A percentile compares a stretch with the other conserved stretches of the same genome.
Conservation (phyloP, 2,888 invertebrate species). For the Ophion slaviceki region DNA sequence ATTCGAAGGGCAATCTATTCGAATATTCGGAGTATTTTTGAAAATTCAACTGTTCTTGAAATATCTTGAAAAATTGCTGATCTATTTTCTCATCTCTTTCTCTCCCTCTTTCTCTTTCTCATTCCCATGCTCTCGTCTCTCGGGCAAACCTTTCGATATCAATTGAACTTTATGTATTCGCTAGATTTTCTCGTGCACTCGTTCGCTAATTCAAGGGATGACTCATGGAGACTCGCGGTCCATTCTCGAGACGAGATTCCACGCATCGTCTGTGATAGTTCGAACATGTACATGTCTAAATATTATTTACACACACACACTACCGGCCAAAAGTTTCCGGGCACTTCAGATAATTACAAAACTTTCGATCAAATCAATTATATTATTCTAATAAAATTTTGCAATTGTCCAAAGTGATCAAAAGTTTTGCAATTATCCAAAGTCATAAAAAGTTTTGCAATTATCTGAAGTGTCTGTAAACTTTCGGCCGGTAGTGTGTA, state of each 20-base stretch:
- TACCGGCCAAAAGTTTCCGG: too few species aligned
- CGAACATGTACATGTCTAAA: neutral
- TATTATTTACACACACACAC: neutral
- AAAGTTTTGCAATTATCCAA: too few species aligned
- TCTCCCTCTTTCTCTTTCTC: neutral
- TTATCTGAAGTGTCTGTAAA: too few species aligned
- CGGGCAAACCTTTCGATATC: slow-evolving; percentile 40
- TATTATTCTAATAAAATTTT: too few species aligned
- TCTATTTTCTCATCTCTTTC: neutral
- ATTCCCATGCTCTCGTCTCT: neutral
- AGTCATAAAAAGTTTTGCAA: too few species aligned
- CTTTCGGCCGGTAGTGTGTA: too few species aligned
- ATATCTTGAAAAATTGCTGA: too few species aligned
- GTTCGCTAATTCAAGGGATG: slow-evolving; percentile 66
- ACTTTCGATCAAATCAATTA: too few species aligned
- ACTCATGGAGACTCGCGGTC: slow-evolving; percentile 52
- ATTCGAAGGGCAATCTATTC: too few species aligned
- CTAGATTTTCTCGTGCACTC: slow-evolving; percentile 28
- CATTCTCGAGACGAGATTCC: slow-evolving; percentile 42
- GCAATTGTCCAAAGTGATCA: too few species aligned
- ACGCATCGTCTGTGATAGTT: slow-evolving; percentile 5
- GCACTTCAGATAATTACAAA: too few species aligned
- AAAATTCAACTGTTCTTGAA: neutral
- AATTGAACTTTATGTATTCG: slow-evolving; percentile 62
- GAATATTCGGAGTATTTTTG: too few species aligned